Evolutionary conservation across 2,113 vertebrate genomes (phyloP).

Genomic region (Microcebus ravelobensis): DNA sequence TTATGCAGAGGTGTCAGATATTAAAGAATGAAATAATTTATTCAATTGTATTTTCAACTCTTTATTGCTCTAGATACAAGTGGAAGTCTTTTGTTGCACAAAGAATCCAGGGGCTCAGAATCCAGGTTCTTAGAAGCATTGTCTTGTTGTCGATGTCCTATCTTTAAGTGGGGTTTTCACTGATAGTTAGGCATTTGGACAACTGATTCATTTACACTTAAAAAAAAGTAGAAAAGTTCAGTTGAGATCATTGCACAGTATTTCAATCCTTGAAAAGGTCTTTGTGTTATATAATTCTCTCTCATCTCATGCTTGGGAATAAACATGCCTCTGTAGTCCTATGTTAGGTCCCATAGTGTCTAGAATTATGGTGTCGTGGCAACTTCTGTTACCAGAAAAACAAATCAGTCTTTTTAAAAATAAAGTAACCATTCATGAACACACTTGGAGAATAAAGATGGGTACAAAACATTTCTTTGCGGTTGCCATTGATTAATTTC

Average conservation of each 20-base stretch:
- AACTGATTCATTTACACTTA: background rate
- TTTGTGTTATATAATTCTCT: background rate
- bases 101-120: background rate
- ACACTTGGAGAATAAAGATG: background rate
- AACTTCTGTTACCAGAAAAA: background rate
- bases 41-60: slow-evolving; percentile 8
- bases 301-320: background rate
- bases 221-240: background rate
- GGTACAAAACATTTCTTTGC: background rate
- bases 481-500: background rate
- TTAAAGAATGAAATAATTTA: slow-evolving; percentile 12
- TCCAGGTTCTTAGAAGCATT: background rate
- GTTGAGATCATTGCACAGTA: background rate
- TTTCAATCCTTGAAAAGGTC: background rate
- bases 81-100: background rate
- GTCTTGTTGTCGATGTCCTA: background rate
- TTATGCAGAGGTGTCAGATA: background rate
- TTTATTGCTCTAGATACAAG: background rate
- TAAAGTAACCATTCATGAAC: background rate
- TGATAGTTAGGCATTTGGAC: background rate
- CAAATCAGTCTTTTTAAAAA: background rate
- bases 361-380: background rate
- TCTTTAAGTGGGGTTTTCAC: background rate
- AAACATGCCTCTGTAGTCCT: background rate
- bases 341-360: background rate